These are phyloP conservation scores for Nycticryphes semicollaris DNA, from an alignment of 2,113 vertebrate species.

Conservation along the genomic window DNA sequence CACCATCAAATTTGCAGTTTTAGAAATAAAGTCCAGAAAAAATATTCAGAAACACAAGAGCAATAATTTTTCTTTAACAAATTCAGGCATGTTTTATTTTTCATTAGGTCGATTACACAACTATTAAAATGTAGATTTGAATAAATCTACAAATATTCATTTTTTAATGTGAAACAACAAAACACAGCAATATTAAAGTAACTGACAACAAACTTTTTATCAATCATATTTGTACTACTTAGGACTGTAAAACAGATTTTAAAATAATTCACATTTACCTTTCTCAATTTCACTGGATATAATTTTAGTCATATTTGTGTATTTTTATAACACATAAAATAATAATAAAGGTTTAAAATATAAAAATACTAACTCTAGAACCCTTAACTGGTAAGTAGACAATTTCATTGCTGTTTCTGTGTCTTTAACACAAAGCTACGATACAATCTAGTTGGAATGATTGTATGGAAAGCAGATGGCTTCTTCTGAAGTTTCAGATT, in stretches of 20 bases:
- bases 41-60: background rate
- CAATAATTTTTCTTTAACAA: background rate
- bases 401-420: background rate
- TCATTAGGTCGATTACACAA: background rate
- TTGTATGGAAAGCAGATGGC: background rate
- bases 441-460: accelerated
- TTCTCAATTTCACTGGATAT: background rate
- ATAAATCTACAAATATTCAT: background rate
- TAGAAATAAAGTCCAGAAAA: background rate
- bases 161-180: background rate
- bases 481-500: background rate
- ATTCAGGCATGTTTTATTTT: background rate
- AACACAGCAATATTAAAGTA: background rate
- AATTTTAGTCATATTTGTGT: background rate
- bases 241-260: background rate
- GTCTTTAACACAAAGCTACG: background rate
- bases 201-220: background rate
- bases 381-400: background rate
- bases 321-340: background rate
- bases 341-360: background rate
- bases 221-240: background rate
- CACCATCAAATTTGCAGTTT: background rate
- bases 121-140: background rate
- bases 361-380: background rate
- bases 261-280: background rate